Conservation (phyloP, 37 sponge, comb jelly and placozoan genomes). For the Haliclona indistincta region DNA sequence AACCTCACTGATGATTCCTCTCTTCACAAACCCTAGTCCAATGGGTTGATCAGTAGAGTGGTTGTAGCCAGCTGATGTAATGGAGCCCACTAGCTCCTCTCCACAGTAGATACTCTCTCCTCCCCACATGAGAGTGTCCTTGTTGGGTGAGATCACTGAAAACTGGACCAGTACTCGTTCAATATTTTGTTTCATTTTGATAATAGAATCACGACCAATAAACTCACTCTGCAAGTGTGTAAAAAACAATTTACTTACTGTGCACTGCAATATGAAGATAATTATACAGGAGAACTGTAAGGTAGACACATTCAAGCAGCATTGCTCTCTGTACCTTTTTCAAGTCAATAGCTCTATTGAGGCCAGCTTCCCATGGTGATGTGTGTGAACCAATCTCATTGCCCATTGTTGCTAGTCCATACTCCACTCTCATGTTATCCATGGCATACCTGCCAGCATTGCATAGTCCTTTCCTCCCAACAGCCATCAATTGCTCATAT, state of each 20-base stretch:
- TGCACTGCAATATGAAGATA: neutral
- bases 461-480: conserved; percentile 42
- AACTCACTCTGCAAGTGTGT: conserved; percentile 42
- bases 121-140: conserved; percentile 36
- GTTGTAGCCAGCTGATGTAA: conserved; percentile 56
- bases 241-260: neutral
- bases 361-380: conserved; percentile 80
- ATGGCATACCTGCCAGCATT: conserved; percentile 76
- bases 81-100: conserved; percentile 56
- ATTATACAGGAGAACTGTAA: too few species aligned
- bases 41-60: conserved; percentile 20
- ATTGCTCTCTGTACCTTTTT: conserved; percentile 54
- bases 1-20: too few species aligned
- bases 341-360: conserved; percentile 54
- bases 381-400: conserved; percentile 69
- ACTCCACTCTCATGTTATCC: conserved; percentile 76
- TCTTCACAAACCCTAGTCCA: conserved; percentile 31
- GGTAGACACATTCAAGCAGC: neutral
- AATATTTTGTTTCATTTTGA: conserved; percentile 57
- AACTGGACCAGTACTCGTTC: conserved; percentile 40
- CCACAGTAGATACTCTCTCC: conserved; percentile 62
- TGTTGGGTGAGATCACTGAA: conserved; percentile 38
- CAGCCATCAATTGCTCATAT: conserved; percentile 51
- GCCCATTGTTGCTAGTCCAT: conserved; percentile 72
- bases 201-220: conserved; percentile 69